Evolutionary conservation across 2,888 invertebrate species (phyloP).

Genomic region (Pristionchus maxplancki): DNA sequence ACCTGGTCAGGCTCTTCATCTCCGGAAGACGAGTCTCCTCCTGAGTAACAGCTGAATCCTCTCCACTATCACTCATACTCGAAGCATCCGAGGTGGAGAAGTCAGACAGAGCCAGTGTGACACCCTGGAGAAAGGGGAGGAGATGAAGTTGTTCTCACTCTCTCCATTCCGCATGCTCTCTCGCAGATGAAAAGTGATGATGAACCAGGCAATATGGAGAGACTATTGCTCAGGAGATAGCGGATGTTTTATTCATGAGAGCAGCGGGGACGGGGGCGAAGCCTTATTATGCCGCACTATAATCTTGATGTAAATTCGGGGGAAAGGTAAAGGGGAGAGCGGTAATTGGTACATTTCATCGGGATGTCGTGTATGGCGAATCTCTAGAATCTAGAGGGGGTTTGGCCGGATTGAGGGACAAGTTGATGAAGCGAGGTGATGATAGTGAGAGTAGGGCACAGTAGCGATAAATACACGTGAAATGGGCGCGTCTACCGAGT

Average conservation of each 20-base stretch:
- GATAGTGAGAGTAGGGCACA: background rate
- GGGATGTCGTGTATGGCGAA: background rate
- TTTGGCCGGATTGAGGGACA: no score
- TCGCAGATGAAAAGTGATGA: background rate
- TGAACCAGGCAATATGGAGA: background rate
- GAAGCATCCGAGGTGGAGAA: constrained; percentile 21
- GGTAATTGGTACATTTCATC: background rate
- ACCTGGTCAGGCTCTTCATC: background rate
- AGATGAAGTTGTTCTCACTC: background rate
- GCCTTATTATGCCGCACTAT: constrained; percentile 31
- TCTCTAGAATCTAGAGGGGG: background rate
- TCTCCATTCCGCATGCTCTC: background rate
- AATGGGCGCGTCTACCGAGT: background rate
- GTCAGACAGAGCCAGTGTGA: constrained; percentile 21
- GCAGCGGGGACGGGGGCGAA: background rate
- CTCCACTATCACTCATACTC: constrained; percentile 18
- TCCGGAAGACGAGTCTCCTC: background rate
- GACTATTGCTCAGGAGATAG: background rate
- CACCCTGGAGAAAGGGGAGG: background rate
- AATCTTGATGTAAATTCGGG: constrained; percentile 9
- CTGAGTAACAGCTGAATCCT: background rate
- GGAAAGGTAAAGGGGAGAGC: background rate
- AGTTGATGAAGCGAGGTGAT: background rate
- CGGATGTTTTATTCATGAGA: constrained; percentile 23
- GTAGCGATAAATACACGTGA: constrained; percentile 17